Evolutionary conservation across 2,797 vertebrate genomes (phyloP), one percentile per base, ranked within the genome.

Genomic region (Sebastes steindachneri): DNA sequence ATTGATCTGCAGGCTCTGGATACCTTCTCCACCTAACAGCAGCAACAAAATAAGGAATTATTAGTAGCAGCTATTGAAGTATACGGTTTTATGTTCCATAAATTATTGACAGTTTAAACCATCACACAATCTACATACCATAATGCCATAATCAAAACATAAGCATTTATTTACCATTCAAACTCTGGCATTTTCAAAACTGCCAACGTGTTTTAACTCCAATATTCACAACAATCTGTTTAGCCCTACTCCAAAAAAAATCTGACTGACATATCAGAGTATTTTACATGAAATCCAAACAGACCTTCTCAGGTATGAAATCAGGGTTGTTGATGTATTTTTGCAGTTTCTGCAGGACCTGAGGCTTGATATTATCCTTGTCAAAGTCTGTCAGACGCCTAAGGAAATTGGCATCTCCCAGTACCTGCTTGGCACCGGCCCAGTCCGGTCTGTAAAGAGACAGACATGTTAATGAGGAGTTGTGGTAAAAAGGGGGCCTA

Each of bases 1-100:
- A 97, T 97, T 11, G 96, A 97, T 69, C 88, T 96, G 76, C 96
- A 98, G 3, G 96, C 96, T 90, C 92, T 96, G 58, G 96, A 97
- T 19, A 97, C 96, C 69, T 96, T 97, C 80, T 97, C 96, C 58
- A 97, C 96, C 90, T 93, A 35, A 51, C 3, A 82, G 21, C 26
- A 85, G 60, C 9, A 76, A 41, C 8, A 68, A 2, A 83, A 57
- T 4, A 29, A 31, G 2, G 9, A 58, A 26, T 60, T 53, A 53
- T 51, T 0, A 58, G 1, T 29, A 31, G 10, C 2, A 66, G 4
- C 17, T 5, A 71, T 2, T 5, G 11, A 70, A 59, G 51, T n/a
- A 54, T 14, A 19, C 1, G 45, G 3, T 25, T 7, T 35, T 11
- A 31, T 5, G 1, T 28, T 26, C 12, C 8, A 28, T 28, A 62